Percentiles rank a stretch among this genome's conserved stretches.
Evolutionary conservation across 2,797 vertebrate genomes (phyloP).

Genomic region (Acomys russatus): DNA sequence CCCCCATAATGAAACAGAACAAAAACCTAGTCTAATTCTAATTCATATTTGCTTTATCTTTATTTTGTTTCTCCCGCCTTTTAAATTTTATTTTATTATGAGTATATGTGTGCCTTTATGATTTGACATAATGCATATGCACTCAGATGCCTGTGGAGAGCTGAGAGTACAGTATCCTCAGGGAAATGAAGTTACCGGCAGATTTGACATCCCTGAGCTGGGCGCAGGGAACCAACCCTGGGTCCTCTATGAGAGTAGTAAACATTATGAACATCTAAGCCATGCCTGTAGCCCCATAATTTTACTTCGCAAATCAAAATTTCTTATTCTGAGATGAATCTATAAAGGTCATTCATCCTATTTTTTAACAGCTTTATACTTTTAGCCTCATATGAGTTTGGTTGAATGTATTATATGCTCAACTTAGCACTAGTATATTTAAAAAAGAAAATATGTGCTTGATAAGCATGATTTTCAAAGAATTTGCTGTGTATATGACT

Average conservation of each 20-base stretch:
- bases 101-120: background rate
- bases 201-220: background rate
- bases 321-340: constrained; percentile 6
- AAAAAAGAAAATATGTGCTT: background rate
- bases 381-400: background rate
- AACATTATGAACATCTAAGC: background rate
- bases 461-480: background rate
- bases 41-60: background rate
- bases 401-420: background rate
- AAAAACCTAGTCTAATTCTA: background rate
- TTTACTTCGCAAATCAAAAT: background rate
- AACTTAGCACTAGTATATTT: background rate
- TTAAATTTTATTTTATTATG: background rate
- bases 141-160: background rate
- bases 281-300: background rate
- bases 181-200: background rate
- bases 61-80: background rate
- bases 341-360: background rate
- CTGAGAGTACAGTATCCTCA: background rate
- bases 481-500: background rate
- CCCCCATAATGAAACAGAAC: background rate
- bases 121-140: background rate
- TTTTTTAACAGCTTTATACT: background rate
- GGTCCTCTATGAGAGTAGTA: background rate
- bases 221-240: background rate